A percentile compares a stretch with the other conserved stretches of the same genome.
Evolutionary conservation across 2,797 vertebrate species (phyloP).

Genomic region (Darevskia nairensis): DNA sequence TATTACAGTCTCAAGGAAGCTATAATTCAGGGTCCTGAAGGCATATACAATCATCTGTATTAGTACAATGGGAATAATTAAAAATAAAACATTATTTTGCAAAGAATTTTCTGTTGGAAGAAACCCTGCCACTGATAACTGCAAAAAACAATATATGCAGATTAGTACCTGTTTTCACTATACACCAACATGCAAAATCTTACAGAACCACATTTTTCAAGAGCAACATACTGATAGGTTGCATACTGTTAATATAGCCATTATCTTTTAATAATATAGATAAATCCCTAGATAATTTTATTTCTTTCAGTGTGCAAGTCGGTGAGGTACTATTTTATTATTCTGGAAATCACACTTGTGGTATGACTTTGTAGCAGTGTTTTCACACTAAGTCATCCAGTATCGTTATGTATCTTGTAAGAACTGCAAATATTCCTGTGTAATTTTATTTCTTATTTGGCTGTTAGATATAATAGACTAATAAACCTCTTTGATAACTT

Average conservation of each 20-base stretch:
- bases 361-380: background rate
- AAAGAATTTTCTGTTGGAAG: slow-evolving; percentile 14
- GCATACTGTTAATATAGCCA: background rate
- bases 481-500: background rate
- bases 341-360: background rate
- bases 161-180: background rate
- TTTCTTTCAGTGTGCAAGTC: background rate
- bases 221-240: accelerated
- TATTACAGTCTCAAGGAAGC: slow-evolving; percentile 25
- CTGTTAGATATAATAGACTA: background rate
- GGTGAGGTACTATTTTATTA: background rate
- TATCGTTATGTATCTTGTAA: background rate
- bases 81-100: background rate
- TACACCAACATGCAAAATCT: background rate
- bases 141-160: background rate
- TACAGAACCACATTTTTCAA: background rate
- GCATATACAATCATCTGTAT: background rate
- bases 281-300: background rate
- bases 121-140: slow-evolving; percentile 1
- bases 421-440: background rate
- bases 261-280: background rate
- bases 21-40: background rate
- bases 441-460: background rate
- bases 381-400: background rate
- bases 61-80: slow-evolving; percentile 13